Evolutionary conservation across 2,888 invertebrate species (phyloP), one percentile per base, ranked within the genome.

Genomic region (Synergus japonicus): DNA sequence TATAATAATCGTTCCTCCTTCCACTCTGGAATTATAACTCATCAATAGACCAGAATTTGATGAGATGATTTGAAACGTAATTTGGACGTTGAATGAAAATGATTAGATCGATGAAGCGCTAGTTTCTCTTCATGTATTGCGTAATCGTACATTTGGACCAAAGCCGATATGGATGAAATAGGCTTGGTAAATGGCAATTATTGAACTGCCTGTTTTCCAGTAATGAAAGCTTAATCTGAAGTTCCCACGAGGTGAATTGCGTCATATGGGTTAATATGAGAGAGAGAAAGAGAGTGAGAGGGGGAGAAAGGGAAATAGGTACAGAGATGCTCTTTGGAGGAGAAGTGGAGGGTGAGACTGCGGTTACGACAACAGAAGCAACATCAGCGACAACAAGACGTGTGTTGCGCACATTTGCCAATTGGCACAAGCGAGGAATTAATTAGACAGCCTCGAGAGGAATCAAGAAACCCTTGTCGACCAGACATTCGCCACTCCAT

Each of bases 211-310:
- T 83, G 84, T 84, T 83, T 83, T 79, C 79, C 77, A 65, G 80
- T 82, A 85, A 85, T 86, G 86, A 86, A 85, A 86, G 85, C 84
- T 84, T 84, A 83, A 85, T 86, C 83, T 79, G 78, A 85, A 86
- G 82, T 85, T 86, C 79, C 81, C 83, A 79, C 63, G 80, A 78
- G 78, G 80, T 78, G 77, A 73, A 80, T 76, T 81, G 76, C 82
- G 65, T 78, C 65, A 49, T 1, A 60, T 22, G 60, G 22, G 60
- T 60, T 60, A 12, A 60, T 60, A 12, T 18, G 22, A 22, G 22
- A 22, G 60, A 22, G 12, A 12, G 22, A 4, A 10, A 46, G 22
- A 22, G 18, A 54, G 49, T 0, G 2, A 54, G 44, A 2, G 44
- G 1, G 2, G n/a, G 44, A 10, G 44, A 44, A n/a, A 3, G 54